phyloP scores from a whole-genome alignment of 2,888 invertebrate species.

The Unio delphinus region DNA sequence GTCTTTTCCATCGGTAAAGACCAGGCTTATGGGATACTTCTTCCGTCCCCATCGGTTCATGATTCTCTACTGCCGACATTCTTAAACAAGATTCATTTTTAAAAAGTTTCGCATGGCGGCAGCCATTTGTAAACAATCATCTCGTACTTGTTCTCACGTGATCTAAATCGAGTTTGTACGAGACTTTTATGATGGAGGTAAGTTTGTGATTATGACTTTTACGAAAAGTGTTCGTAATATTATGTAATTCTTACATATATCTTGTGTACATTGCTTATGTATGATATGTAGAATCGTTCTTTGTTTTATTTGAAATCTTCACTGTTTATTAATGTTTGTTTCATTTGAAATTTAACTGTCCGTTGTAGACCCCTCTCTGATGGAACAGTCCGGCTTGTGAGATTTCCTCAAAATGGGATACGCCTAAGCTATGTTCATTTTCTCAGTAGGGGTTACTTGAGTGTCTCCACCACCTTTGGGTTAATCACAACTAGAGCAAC shows the following conservation, averaged over 20 bases:
- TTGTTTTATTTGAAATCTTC: too few species aligned
- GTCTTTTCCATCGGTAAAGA: constrained; percentile 56
- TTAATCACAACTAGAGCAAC: too few species aligned
- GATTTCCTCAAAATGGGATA: constrained; percentile 47
- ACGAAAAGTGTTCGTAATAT: too few species aligned
- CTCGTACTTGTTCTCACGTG: constrained; percentile 25
- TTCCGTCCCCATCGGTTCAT: constrained; percentile 29
- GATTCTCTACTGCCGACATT: constrained; percentile 10
- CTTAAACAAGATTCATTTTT: background rate
- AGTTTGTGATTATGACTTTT: background rate
- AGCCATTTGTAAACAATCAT: constrained; percentile 43
- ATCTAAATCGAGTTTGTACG: constrained; percentile 20
- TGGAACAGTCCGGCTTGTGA: constrained; percentile 26
- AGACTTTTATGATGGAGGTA: constrained; percentile 28
- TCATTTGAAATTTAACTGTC: too few species aligned
- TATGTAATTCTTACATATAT: too few species aligned
- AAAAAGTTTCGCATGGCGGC: constrained; percentile 6
- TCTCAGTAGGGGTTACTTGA: too few species aligned
- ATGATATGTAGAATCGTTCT: too few species aligned
- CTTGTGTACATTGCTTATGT: too few species aligned
- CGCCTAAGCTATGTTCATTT: constrained; percentile 34
- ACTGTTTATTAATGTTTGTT: too few species aligned
- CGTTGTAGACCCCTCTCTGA: constrained; percentile 13
- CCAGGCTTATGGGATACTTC: constrained; percentile 43
- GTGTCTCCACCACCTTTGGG: too few species aligned